These are phyloP conservation scores for Phylloscopus trochilus DNA, from an alignment of 2,113 vertebrate species.

Conservation along the genomic window DNA sequence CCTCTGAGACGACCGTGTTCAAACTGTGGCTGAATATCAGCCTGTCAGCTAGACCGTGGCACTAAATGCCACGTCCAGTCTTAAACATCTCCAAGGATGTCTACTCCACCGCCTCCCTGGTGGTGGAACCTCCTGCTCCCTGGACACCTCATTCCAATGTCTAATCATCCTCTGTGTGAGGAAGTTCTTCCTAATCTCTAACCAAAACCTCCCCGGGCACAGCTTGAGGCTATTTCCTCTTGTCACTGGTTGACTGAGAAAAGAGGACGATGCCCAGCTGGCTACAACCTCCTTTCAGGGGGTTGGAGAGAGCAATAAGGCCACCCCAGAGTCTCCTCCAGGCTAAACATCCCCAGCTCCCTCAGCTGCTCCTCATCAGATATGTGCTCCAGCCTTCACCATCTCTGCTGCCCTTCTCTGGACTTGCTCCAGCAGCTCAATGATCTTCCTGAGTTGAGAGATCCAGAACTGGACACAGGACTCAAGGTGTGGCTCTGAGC, in stretches of 20 bases:
- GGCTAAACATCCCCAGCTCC: neutral
- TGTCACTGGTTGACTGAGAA: neutral
- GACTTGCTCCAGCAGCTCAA: neutral
- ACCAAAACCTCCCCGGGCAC: neutral
- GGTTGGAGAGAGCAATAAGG: neutral
- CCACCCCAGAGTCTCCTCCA: neutral
- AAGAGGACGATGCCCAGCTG: neutral
- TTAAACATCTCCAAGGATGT: neutral
- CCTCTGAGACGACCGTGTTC: neutral
- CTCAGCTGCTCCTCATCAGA: neutral
- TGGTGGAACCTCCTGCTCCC: neutral
- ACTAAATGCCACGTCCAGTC: neutral
- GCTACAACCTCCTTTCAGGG: neutral
- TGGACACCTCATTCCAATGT: neutral
- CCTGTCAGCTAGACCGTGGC: neutral
- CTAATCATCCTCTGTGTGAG: neutral
- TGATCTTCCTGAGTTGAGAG: neutral
- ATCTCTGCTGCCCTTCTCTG: neutral
- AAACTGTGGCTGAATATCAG: neutral
- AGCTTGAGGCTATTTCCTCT: neutral
- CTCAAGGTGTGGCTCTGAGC: neutral
- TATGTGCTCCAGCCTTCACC: neutral
- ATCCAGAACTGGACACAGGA: neutral
- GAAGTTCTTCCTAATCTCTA: neutral
- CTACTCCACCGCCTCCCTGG: neutral